These are phyloP conservation scores for Cyrtonyx montezumae DNA, from an alignment of 2,113 vertebrate species.

Conservation along the genomic window DNA sequence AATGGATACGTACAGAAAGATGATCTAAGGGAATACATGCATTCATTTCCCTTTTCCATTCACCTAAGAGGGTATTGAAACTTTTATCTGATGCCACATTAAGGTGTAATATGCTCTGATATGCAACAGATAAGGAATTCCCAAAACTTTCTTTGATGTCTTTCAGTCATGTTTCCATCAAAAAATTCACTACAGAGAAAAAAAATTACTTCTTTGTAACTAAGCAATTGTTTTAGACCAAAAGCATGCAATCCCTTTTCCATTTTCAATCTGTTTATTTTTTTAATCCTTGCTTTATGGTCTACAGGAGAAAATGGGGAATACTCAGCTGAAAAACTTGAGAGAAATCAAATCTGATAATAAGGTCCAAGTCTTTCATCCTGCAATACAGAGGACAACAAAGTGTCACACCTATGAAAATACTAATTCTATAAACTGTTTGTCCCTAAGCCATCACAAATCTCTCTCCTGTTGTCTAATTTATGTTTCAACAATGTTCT, in stretches of 20 bases:
- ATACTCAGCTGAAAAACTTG: background rate
- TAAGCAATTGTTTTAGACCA: background rate
- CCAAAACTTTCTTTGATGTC: slow-evolving; percentile 25
- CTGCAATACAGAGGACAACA: background rate
- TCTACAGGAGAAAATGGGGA: background rate
- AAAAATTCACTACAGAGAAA: background rate
- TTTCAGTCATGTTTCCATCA: slow-evolving; percentile 12
- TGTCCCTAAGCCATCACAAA: slow-evolving; percentile 1
- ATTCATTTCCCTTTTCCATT: slow-evolving; percentile 37
- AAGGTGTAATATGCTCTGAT: slow-evolving; percentile 19
- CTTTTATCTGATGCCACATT: slow-evolving; percentile 46
- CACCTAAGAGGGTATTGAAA: slow-evolving; percentile 34
- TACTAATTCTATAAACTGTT: slow-evolving; percentile 25
- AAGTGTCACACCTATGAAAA: slow-evolving; percentile 50
- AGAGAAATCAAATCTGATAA: slow-evolving; percentile 1
- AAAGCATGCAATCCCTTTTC: background rate
- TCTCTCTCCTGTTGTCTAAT: background rate
- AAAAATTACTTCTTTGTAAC: background rate
- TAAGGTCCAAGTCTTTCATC: background rate
- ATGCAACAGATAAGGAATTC: slow-evolving; percentile 25
- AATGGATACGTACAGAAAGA: background rate
- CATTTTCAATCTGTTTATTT: background rate
- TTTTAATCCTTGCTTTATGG: background rate
- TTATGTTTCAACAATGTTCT: slow-evolving; percentile 11
- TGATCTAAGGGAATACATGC: slow-evolving; percentile 60